Base-by-base conservation (phyloP, 1,140 invertebrate species). In the Dinothrombium tinctorium region DNA sequence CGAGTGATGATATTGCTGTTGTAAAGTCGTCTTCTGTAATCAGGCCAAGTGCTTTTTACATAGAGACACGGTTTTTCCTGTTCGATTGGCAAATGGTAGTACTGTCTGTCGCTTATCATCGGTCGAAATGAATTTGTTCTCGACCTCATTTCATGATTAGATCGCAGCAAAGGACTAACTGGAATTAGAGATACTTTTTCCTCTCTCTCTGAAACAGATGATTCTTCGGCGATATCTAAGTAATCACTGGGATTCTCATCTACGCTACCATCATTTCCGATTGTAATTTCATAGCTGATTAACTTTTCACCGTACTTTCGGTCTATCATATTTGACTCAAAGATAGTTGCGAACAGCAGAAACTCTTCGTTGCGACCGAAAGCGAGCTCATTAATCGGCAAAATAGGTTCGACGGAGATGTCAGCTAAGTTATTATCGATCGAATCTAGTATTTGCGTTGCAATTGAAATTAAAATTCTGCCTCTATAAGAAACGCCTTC, bases 31-130 rank as follows among this genome's bases (percentile, higher is more conserved):
- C 75, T 61, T 32, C 78, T 56, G 42, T 81, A 71, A 56, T 86
- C 80, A 2, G 79, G 78, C 70, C 78, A 81, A 23, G 69, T 62
- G 24, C 72, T 73, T 40, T 72, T 62, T 1, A 84, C 68, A 49
- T 82, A 78, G 57, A 84, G 69, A 53, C 77, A 82, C 0, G 76
- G 81, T 52, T 86, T 87, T 49, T 74, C 69, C 47, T 83, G 78
- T 69, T 76, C 79, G 51, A 76, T 81, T 0, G 78, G 78, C 28
- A 81, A 53, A 54, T 70, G 78, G n/a, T n/a, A n/a, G n/a, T n/a
- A n/a, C n/a, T n/a, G n/a, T n/a, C n/a, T n/a, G n/a, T n/a, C n/a
- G n/a, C n/a, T n/a, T n/a, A n/a, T n/a, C n/a, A n/a, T n/a, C n/a
- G n/a, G n/a, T n/a, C n/a, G n/a, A n/a, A n/a, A n/a, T n/a, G n/a